Base-by-base conservation (phyloP, 2,113 vertebrate species). In the Talpa occidentalis region DNA sequence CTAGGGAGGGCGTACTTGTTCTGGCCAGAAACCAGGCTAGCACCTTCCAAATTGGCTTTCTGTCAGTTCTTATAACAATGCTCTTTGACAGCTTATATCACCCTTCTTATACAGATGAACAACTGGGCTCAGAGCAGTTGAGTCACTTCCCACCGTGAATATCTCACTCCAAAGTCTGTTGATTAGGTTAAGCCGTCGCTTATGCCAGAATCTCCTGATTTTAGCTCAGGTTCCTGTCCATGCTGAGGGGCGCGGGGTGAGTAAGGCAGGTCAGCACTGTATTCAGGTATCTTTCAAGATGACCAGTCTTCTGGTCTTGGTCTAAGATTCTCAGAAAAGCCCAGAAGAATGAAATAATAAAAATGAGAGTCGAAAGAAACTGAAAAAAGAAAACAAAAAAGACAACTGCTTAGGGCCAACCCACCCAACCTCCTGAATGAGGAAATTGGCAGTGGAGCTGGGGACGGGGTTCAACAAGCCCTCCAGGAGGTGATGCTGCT, bases 231-330 rank as follows among this genome's bases (percentile, higher is more conserved):
- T n/a, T 79, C 67, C 80, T 92, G 21, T 32, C 52, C 22, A 54
- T 14, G 21, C 11, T 32, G 24, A 19, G 19, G 59, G 22, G 3
- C 35, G 16, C 0, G 2, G 10, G n/a, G 0, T 42, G n/a, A 37
- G 3, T 5, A 10, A 37, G 15, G 37, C 19, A 44, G 49, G 47
- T 47, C 6, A 49, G n/a, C 5, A 30, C 9, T 19, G 4, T 30
- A 30, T 30, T 62, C 5, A 0, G 56, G 28, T n/a, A 5, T 37
- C 9, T 0, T 2, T 72, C 49, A 66, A 28, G 56, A 44, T 66
- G 32, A 56, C 11, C 69, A 8, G 0, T 15, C 42, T 56, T 37
- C 37, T 10, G 56, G 37, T 49, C 32, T 40, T 16, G 11, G 11
- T 73, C 54, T 22, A 4, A 47, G 60, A 35, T 42, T 66, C 78